These are phyloP conservation scores for Ahaetulla prasina DNA, from an alignment of 2,113 vertebrate species.

Conservation along the genomic window DNA sequence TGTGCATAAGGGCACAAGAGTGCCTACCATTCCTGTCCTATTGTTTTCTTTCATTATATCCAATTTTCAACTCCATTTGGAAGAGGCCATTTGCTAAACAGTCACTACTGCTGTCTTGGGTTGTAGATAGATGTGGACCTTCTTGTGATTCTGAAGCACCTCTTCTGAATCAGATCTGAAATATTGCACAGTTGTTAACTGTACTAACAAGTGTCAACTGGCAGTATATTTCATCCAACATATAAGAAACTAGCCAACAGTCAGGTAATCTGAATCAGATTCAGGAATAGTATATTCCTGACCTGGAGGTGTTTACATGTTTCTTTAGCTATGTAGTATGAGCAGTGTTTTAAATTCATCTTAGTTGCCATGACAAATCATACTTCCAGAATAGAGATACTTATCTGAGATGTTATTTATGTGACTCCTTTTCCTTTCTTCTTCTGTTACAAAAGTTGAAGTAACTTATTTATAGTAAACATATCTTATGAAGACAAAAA, in stretches of 20 bases:
- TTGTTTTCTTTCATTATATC: too few species aligned
- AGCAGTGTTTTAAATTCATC: neutral
- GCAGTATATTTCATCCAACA: neutral
- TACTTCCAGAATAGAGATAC: neutral
- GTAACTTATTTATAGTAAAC: neutral
- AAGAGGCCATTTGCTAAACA: too few species aligned
- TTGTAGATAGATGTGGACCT: too few species aligned
- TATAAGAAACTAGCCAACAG: neutral
- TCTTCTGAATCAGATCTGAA: too few species aligned
- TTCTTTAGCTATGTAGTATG: neutral
- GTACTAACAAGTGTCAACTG: neutral
- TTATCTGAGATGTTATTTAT: neutral
- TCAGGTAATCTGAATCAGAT: neutral
- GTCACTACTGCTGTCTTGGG: too few species aligned
- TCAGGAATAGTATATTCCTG: neutral
- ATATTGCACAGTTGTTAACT: neutral
- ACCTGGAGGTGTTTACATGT: neutral
- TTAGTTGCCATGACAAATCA: neutral
- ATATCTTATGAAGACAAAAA: neutral
- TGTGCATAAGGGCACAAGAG: too few species aligned
- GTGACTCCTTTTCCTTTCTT: neutral
- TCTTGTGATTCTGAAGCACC: too few species aligned
- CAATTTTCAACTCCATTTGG: too few species aligned
- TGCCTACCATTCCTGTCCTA: too few species aligned
- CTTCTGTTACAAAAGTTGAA: neutral